Conservation (phyloP, 2,113 vertebrate genomes). For the Haemorhous mexicanus region DNA sequence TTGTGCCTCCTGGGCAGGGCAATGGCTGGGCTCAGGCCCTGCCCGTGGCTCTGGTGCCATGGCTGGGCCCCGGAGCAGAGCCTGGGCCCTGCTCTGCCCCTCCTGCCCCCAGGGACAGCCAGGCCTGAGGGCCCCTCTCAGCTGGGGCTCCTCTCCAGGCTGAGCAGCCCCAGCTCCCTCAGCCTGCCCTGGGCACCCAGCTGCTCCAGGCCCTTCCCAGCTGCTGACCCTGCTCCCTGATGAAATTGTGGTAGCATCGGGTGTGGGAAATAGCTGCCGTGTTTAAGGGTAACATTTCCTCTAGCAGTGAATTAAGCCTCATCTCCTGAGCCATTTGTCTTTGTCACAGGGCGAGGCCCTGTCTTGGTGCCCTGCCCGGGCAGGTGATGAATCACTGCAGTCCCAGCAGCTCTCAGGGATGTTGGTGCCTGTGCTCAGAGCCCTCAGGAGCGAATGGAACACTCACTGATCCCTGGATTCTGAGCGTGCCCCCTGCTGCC, state of each 20-base stretch:
- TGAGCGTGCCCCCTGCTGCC: neutral
- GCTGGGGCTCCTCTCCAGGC: neutral
- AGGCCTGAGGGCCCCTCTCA: neutral
- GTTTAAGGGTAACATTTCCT: neutral
- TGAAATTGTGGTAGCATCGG: neutral
- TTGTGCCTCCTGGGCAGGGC: neutral
- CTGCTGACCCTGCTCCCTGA: neutral
- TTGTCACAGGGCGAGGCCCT: neutral
- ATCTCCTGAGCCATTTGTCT: neutral
- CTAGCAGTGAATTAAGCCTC: neutral
- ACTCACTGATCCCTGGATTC: neutral
- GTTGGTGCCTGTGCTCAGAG: neutral
- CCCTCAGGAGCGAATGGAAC: neutral
- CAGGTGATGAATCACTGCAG: neutral
- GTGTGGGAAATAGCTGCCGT: neutral
- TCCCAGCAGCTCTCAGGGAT: neutral
- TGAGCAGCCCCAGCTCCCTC: neutral
- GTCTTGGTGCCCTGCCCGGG: neutral
- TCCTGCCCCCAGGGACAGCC: neutral
- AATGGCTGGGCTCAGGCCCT: neutral
- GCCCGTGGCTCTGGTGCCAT: neutral
- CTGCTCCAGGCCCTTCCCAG: neutral
- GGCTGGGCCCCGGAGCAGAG: neutral
- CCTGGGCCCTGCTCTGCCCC: neutral
- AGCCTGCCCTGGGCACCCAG: neutral